phyloP scores from a whole-genome alignment of 2,888 invertebrate genomes.

The Rhamnusium bicolor region DNA sequence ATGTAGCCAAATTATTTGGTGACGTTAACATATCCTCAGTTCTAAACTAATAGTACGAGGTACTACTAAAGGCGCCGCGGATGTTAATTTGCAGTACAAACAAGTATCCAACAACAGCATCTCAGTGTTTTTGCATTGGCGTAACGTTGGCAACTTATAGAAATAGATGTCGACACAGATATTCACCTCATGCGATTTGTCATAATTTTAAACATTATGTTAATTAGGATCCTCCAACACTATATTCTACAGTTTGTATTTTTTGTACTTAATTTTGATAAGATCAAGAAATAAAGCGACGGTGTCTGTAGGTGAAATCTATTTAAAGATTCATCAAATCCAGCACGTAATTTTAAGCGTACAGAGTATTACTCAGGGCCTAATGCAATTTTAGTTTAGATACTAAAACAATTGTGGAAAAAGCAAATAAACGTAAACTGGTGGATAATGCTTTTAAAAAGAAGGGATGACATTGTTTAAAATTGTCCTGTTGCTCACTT shows the following conservation, averaged over 20 bases:
- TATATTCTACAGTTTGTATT: background rate
- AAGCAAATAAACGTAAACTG: no score
- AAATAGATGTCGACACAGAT: constrained; percentile 58
- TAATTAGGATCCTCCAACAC: background rate
- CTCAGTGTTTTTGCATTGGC: constrained; percentile 50
- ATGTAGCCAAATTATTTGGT: constrained; percentile 1
- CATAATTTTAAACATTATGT: background rate
- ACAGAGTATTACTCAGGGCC: background rate
- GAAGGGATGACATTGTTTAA: no score
- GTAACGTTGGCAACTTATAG: constrained; percentile 44
- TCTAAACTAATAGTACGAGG: constrained; percentile 38
- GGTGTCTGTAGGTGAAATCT: background rate
- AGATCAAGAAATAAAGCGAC: background rate
- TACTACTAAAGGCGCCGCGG: constrained; percentile 44
- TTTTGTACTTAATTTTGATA: background rate
- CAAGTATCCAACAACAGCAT: constrained; percentile 43
- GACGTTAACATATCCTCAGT: constrained; percentile 11
- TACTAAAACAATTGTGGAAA: no score
- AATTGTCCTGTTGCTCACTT: no score
- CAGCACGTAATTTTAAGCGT: background rate
- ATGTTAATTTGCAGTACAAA: constrained; percentile 51
- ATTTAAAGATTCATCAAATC: background rate
- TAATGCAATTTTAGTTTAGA: no score
- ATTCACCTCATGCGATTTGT: constrained; percentile 45
- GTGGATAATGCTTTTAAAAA: no score